Percentiles rank a stretch among this genome's conserved stretches.
Conservation (phyloP, 2,888 invertebrate species). For the Drosophila anomalata region DNA sequence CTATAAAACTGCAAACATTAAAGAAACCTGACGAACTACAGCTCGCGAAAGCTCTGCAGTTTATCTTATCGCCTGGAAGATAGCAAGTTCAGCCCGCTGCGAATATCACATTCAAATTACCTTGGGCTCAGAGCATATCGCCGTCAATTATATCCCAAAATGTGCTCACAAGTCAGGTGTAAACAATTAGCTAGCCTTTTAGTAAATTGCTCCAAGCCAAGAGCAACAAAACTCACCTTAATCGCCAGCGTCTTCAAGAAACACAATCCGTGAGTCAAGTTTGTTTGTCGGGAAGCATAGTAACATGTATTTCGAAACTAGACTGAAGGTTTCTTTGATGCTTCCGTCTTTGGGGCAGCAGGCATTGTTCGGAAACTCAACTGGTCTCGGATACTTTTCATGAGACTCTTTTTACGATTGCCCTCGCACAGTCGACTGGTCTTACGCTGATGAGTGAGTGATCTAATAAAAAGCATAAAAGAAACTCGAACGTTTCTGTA, state of each 20-base stretch:
- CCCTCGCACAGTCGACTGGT: constrained; percentile 66
- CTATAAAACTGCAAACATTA: constrained; percentile 68
- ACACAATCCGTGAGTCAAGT: constrained; percentile 18
- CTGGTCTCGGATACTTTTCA: constrained; percentile 37
- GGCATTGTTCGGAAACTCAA: constrained; percentile 13
- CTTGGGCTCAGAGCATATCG: constrained; percentile 29
- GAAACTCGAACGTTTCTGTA: constrained; percentile 11
- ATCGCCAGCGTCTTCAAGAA: not conserved
- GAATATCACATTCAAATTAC: constrained; percentile 29
- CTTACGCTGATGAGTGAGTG: constrained; percentile 44
- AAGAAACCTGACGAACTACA: constrained; percentile 47
- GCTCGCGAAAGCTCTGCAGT: constrained; percentile 21
- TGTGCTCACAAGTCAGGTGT: constrained; percentile 39
- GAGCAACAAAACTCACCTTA: not conserved
- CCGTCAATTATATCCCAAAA: constrained; percentile 23
- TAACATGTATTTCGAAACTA: constrained; percentile 56
- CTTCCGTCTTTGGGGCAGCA: constrained; percentile 28
- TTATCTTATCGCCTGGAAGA: constrained; percentile 63
- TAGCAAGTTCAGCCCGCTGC: constrained; percentile 9
- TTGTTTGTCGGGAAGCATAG: constrained; percentile 7
- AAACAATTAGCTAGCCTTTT: constrained; percentile 40
- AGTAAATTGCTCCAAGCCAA: constrained; percentile 5
- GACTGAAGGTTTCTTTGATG: constrained; percentile 51
- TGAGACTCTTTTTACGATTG: constrained; percentile 26
- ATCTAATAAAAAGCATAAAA: constrained; percentile 1